Percentiles rank a stretch among this genome's conserved stretches.
These are phyloP conservation scores for Papilio polytes DNA, from an alignment of 1,140 invertebrate genomes.

Conservation along the genomic window DNA sequence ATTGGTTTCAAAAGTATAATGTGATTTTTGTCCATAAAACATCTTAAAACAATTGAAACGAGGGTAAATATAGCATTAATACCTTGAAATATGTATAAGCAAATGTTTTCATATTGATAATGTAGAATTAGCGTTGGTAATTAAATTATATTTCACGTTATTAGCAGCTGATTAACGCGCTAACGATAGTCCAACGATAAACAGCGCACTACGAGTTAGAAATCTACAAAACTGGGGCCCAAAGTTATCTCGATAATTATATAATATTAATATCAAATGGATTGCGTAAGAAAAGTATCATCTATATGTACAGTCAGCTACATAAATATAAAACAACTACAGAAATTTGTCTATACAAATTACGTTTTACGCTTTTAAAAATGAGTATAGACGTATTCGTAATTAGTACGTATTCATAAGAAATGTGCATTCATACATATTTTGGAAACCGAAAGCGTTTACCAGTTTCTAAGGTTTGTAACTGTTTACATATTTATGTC, in stretches of 20 bases:
- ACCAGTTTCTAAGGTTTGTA: no score
- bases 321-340: no score
- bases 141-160: conserved; percentile 27
- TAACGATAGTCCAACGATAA: conserved; percentile 14
- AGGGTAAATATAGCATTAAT: not conserved
- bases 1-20: not conserved
- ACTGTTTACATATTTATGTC: no score
- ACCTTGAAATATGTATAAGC: not conserved
- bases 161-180: conserved; percentile 15
- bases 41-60: not conserved
- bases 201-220: not conserved
- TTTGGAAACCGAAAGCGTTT: no score
- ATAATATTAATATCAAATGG: conserved; percentile 11
- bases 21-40: not conserved
- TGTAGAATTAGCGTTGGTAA: conserved; percentile 28
- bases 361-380: no score
- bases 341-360: no score
- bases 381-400: no score
- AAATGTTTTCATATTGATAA: not conserved
- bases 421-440: no score
- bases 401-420: no score
- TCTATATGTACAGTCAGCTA: not conserved
- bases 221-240: conserved; percentile 21
- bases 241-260: conserved; percentile 18
- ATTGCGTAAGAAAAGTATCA: not conserved